Conservation (phyloP, 2,797 vertebrate species). For the Liasis olivaceus region DNA sequence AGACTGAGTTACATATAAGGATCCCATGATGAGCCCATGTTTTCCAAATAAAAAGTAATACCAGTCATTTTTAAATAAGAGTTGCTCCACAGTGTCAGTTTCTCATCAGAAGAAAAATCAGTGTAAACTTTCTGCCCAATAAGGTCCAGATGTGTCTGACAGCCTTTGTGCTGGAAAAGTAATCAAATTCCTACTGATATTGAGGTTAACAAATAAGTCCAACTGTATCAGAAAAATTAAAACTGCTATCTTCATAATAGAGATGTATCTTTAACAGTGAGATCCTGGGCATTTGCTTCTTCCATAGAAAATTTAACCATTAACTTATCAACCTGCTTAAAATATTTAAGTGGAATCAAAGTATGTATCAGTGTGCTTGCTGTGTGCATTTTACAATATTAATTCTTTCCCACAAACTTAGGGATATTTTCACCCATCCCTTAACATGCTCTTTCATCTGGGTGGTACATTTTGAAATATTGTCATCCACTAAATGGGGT, state of each 20-base stretch:
- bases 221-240: neutral
- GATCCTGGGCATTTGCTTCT: neutral
- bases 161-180: neutral
- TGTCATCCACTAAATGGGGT: neutral
- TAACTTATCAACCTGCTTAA: neutral
- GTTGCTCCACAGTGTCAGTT: neutral
- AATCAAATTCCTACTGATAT: neutral
- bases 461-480: neutral
- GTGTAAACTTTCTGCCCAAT: neutral
- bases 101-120: neutral
- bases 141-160: neutral
- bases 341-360: neutral
- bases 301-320: neutral
- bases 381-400: neutral
- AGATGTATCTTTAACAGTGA: neutral
- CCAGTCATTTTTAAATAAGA: neutral
- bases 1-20: neutral
- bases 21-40: neutral
- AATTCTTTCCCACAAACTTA: neutral
- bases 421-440: neutral
- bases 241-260: neutral
- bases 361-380: neutral
- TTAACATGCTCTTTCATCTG: neutral
- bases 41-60: neutral
- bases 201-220: neutral